Evolutionary conservation across 1,140 invertebrate genomes (phyloP).

Genomic region (Pygmarrhopalites habei): DNA sequence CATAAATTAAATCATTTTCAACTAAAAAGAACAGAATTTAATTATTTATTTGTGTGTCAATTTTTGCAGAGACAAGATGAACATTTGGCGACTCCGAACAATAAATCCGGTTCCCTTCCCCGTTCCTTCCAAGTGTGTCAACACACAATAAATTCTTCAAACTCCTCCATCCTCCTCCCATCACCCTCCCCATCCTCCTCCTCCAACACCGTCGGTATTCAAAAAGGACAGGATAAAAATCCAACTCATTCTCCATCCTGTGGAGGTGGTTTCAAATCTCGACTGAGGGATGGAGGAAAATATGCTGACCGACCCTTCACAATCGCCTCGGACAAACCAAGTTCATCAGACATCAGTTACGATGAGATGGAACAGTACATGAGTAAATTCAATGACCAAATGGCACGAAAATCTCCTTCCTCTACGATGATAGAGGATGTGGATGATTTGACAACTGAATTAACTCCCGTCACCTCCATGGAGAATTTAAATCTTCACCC

Average conservation of each 20-base stretch:
- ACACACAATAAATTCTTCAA: conserved; percentile 36
- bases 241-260: background rate
- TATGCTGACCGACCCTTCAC: conserved; percentile 55
- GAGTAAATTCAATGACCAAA: conserved; percentile 48
- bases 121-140: conserved; percentile 61
- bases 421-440: conserved; percentile 42
- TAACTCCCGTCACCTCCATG: conserved; percentile 45
- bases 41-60: too few species aligned
- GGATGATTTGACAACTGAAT: conserved; percentile 50
- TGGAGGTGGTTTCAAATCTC: conserved; percentile 19
- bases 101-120: conserved; percentile 68
- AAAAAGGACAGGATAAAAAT: too few species aligned
- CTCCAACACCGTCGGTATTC: too few species aligned
- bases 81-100: conserved; percentile 46
- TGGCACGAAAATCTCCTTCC: conserved; percentile 46
- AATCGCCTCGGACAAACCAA: conserved; percentile 60
- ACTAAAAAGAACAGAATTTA: too few species aligned
- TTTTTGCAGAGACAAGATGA: conserved; percentile 54
- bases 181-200: background rate
- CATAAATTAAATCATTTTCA: too few species aligned
- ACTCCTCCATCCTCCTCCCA: background rate
- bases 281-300: conserved; percentile 24
- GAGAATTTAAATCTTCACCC: conserved; percentile 57
- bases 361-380: conserved; percentile 55
- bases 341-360: conserved; percentile 44